Percentiles rank a stretch among this genome's conserved stretches.
These are phyloP conservation scores for Gymnocypris eckloni DNA, from an alignment of 2,797 vertebrate species.

Conservation along the genomic window DNA sequence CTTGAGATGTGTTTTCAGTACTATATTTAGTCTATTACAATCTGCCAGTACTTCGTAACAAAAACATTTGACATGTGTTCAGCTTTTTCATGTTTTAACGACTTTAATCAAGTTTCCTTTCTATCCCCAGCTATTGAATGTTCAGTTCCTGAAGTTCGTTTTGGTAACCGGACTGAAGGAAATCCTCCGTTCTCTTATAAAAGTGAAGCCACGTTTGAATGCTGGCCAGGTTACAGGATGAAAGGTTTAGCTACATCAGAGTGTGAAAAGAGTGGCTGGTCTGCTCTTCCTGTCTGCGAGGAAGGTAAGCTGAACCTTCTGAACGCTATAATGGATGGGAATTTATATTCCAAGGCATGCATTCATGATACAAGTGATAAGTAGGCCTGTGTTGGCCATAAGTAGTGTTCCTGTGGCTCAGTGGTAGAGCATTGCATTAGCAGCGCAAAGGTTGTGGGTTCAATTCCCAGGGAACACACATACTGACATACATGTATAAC, in stretches of 20 bases:
- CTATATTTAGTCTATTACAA: neutral
- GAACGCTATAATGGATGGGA: neutral
- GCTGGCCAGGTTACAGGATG: conserved; percentile 29
- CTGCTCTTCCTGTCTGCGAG: conserved; percentile 29
- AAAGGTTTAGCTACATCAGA: neutral
- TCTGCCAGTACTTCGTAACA: neutral
- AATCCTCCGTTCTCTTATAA: conserved; percentile 3
- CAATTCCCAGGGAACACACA: too few relatives aligned
- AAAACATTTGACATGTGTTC: neutral
- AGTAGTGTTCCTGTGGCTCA: too few relatives aligned
- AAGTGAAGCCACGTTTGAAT: conserved; percentile 21
- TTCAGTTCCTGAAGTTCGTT: neutral
- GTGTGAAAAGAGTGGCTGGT: conserved; percentile 43
- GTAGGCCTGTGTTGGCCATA: too few relatives aligned
- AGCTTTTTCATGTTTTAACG: neutral
- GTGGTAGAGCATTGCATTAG: too few relatives aligned
- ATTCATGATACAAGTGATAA: neutral
- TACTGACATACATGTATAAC: too few relatives aligned
- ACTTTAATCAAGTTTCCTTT: neutral
- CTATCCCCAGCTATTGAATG: conserved; percentile 25
- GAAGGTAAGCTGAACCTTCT: conserved; percentile 21
- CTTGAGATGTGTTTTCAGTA: neutral
- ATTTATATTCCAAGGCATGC: neutral
- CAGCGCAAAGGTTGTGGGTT: too few relatives aligned
- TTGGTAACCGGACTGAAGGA: conserved; percentile 21